Conservation (phyloP, 2,113 vertebrate genomes). For the Meles meles region DNA sequence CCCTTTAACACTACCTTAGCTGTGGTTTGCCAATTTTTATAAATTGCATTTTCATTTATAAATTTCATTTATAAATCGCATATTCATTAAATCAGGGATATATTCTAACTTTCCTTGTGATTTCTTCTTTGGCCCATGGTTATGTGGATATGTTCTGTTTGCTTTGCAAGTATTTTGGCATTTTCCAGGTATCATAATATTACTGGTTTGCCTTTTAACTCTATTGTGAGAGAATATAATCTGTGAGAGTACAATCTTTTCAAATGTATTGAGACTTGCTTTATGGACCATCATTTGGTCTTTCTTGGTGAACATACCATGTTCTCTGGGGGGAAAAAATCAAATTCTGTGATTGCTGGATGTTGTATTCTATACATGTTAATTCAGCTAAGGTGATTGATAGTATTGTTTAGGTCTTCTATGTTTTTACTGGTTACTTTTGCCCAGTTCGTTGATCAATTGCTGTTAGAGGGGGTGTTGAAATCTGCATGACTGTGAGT, state of each 20-base stretch:
- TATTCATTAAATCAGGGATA: neutral
- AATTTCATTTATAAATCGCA: neutral
- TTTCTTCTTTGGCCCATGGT: neutral
- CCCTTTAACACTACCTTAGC: neutral
- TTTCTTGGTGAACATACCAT: neutral
- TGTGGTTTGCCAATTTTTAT: neutral
- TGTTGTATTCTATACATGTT: neutral
- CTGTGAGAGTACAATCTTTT: neutral
- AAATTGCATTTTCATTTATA: neutral
- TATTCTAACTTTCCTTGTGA: neutral
- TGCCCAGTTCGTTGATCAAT: neutral
- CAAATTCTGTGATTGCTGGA: neutral
- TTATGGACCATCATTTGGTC: neutral
- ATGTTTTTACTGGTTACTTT: conserved; percentile 11
- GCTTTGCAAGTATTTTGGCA: neutral
- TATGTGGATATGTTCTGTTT: neutral
- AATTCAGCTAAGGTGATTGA: neutral
- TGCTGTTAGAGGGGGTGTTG: neutral
- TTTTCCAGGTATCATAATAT: neutral
- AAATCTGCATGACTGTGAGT: neutral
- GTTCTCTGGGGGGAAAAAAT: neutral
- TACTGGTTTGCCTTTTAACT: neutral
- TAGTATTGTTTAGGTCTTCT: neutral
- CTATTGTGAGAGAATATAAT: neutral
- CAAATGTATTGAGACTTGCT: neutral